These are phyloP conservation scores for Lichenostomus cassidix DNA, from an alignment of 2,113 vertebrate species.

Conservation along the genomic window DNA sequence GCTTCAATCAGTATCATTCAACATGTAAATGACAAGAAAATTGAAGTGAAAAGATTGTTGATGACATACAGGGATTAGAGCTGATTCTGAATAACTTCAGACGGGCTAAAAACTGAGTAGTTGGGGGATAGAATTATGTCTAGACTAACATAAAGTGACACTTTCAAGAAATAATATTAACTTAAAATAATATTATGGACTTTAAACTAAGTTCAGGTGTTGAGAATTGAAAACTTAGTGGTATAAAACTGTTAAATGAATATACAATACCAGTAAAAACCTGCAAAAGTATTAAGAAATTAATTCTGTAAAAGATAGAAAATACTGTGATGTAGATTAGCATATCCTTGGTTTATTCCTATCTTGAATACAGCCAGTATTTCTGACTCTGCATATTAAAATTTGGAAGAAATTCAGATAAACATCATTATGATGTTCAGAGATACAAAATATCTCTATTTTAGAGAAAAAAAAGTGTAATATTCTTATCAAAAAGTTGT, in stretches of 20 bases:
- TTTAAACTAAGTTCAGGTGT: neutral
- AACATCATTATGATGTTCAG: neutral
- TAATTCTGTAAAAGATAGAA: neutral
- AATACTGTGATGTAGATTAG: neutral
- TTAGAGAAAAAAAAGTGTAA: neutral
- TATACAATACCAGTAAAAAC: rapidly evolving
- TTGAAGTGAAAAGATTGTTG: neutral
- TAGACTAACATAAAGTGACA: neutral
- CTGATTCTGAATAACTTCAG: neutral
- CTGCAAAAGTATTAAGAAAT: neutral
- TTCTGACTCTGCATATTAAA: neutral
- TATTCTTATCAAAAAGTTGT: neutral
- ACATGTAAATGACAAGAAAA: neutral
- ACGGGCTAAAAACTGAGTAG: neutral
- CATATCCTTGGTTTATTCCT: neutral
- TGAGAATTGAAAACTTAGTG: neutral
- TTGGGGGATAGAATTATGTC: neutral
- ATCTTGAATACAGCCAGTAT: neutral
- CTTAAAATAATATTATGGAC: neutral
- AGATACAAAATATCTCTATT: neutral
- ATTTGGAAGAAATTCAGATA: neutral
- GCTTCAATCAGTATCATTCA: neutral
- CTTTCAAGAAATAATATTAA: neutral
- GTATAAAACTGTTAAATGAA: neutral
- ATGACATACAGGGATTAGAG: neutral